Percentiles rank a stretch among this genome's conserved stretches.
phyloP scores from a whole-genome alignment of 2,888 invertebrate genomes.

The Calameuta idolon region DNA sequence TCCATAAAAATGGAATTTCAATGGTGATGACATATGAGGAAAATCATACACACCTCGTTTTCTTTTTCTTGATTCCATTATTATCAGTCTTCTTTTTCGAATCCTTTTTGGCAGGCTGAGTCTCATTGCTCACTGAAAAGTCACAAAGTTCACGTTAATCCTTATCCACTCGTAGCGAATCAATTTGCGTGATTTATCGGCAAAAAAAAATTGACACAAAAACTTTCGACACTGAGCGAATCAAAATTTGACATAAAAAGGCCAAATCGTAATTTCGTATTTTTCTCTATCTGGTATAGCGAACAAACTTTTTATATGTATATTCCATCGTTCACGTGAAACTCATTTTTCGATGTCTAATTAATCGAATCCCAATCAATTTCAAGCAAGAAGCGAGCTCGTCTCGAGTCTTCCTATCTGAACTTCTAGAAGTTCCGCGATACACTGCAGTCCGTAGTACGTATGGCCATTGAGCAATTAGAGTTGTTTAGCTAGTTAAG shows the following conservation, averaged over 20 bases:
- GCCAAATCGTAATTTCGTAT: background rate
- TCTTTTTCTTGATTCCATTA: conserved; percentile 91
- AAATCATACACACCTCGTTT: conserved; percentile 78
- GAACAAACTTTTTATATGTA: background rate
- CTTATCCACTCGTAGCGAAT: background rate
- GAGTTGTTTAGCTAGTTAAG: conserved; percentile 24
- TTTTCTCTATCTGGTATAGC: background rate
- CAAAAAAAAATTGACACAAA: background rate
- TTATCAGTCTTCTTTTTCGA: conserved; percentile 86
- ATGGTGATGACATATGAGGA: background rate
- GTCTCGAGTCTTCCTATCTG: background rate
- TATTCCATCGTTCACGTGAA: background rate
- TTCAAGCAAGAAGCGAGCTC: background rate
- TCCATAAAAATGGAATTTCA: background rate
- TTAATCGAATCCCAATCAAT: background rate
- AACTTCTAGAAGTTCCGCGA: conserved; percentile 2
- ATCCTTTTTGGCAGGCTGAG: conserved; percentile 71
- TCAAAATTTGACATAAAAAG: background rate
- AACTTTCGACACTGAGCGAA: background rate
- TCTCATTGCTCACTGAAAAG: conserved; percentile 56
- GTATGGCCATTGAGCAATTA: conserved; percentile 10
- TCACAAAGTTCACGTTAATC: background rate
- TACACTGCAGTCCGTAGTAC: background rate
- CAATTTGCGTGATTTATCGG: background rate
- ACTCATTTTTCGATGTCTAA: background rate